Evolutionary conservation across 2,888 invertebrate genomes (phyloP), one percentile per base, ranked within the genome.

Genomic region (Aromia moschata): DNA sequence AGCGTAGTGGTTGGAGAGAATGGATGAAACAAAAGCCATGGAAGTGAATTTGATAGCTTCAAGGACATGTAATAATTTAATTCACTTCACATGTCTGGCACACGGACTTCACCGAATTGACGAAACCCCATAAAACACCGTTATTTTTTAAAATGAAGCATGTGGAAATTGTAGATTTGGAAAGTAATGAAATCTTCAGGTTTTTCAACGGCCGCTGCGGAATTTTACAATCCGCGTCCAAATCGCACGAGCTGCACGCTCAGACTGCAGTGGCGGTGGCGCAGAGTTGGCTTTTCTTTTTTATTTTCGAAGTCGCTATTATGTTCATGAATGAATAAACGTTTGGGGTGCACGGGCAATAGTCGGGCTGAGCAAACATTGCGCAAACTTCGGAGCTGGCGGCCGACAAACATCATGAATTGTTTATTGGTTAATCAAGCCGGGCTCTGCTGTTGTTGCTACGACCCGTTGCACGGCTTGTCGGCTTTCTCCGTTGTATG

Each of bases 401-500:
- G 72, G 72, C 71, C 67, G 69, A 70, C 77, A 79, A 79, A 79
- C 75, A 78, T 77, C 79, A 80, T 80, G 80, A 79, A 80, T 80
- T 80, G 77, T 80, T 80, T 77, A 80, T 77, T 71, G 76, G 74
- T 80, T 80, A 80, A 80, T 80, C 80, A 80, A 77, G 72, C 69
- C 68, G 60, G 53, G n/a, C 65, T 59, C 44, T 58, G 58, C 60
- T 58, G 53, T 18, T 36, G 37, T 20, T 37, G 20, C 47, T 18
- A 30, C 52, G 41, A 52, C 41, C 67, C 59, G n/a, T n/a, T n/a
- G 63, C 52, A 25, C 49, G 47, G 52, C 63, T 51, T 37, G 36
- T 33, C 40, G 31, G 59, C 43, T 16, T 56, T 46, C 31, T 56
- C 56, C 60, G 65, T 60, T 68, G 65, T 65, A 63, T 53, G 17